phyloP scores from a whole-genome alignment of 2,888 invertebrate genomes.

The Chalcosyrphus nemorum region DNA sequence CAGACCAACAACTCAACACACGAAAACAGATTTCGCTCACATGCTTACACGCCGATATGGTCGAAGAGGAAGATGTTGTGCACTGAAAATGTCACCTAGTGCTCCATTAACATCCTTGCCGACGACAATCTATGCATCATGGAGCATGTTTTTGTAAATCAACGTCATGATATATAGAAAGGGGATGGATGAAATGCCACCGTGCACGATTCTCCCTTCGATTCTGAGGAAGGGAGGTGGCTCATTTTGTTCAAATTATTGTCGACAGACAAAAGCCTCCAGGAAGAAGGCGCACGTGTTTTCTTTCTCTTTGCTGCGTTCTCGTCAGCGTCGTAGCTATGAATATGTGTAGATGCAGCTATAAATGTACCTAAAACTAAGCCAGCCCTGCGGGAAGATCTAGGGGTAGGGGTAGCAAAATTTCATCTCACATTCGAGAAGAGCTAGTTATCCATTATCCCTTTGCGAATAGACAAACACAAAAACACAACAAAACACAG shows the following conservation, averaged over 20 bases:
- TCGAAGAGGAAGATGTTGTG: conserved; percentile 50
- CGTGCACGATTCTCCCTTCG: conserved; percentile 16
- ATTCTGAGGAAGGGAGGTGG: conserved; percentile 37
- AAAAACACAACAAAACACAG: conserved; percentile 45
- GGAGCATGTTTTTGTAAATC: conserved; percentile 66
- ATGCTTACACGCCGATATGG: conserved; percentile 32
- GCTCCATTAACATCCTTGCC: conserved; percentile 67
- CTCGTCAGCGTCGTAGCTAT: not conserved
- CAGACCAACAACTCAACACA: conserved; percentile 2
- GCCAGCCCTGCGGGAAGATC: conserved; percentile 37
- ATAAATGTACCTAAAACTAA: not conserved
- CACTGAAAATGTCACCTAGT: conserved; percentile 70
- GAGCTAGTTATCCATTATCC: conserved; percentile 71
- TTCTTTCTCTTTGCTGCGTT: conserved; percentile 52
- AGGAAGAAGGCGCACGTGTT: conserved; percentile 64
- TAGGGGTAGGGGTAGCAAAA: conserved; percentile 47
- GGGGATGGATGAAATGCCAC: conserved; percentile 15
- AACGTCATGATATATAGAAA: conserved; percentile 48
- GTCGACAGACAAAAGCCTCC: conserved; percentile 68
- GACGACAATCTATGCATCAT: conserved; percentile 65
- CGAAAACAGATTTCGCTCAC: conserved; percentile 6
- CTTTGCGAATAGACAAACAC: conserved; percentile 64
- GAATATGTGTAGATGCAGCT: not conserved
- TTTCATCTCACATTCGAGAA: conserved; percentile 49
- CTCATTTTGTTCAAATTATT: conserved; percentile 71